phyloP scores from a whole-genome alignment of 2,888 invertebrate genomes.

The Sminthurinus aureus region DNA sequence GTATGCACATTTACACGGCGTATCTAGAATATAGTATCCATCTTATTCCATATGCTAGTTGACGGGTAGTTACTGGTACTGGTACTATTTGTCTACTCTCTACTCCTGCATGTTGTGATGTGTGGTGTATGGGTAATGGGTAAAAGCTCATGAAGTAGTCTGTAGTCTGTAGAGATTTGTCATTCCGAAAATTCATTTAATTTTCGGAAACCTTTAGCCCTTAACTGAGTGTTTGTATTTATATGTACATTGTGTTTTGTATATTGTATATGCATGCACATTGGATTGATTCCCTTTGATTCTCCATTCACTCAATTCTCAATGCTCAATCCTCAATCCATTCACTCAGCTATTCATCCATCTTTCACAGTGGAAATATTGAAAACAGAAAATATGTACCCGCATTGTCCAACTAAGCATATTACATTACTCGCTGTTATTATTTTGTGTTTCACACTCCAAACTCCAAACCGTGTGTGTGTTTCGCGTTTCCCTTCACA shows the following conservation, averaged over 20 bases:
- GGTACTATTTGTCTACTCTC: too few relatives aligned
- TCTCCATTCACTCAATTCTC: too few relatives aligned
- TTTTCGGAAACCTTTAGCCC: constrained; percentile 40
- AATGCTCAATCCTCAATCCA: not conserved
- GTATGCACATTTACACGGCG: too few relatives aligned
- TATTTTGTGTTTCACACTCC: constrained; percentile 17
- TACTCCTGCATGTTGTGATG: too few relatives aligned
- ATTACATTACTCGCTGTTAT: constrained; percentile 35
- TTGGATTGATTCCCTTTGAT: too few relatives aligned
- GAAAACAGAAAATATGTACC: not conserved
- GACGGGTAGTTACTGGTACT: constrained; percentile 32
- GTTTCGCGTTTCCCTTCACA: too few relatives aligned
- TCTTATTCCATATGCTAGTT: not conserved
- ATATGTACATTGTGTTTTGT: constrained; percentile 21
- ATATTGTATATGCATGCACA: too few relatives aligned
- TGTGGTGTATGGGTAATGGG: constrained; percentile 11
- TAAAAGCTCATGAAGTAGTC: constrained; percentile 36
- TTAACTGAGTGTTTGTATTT: constrained; percentile 39
- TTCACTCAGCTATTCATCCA: constrained; percentile 34
- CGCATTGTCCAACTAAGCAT: constrained; percentile 35
- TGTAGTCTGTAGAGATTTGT: constrained; percentile 28
- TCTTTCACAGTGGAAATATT: constrained; percentile 39
- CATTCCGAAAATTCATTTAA: constrained; percentile 41
- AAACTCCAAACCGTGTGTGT: constrained; percentile 13
- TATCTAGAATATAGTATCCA: too few relatives aligned